These are phyloP conservation scores for Plemyria rubiginata DNA, from an alignment of 2,888 invertebrate genomes.

Conservation along the genomic window DNA sequence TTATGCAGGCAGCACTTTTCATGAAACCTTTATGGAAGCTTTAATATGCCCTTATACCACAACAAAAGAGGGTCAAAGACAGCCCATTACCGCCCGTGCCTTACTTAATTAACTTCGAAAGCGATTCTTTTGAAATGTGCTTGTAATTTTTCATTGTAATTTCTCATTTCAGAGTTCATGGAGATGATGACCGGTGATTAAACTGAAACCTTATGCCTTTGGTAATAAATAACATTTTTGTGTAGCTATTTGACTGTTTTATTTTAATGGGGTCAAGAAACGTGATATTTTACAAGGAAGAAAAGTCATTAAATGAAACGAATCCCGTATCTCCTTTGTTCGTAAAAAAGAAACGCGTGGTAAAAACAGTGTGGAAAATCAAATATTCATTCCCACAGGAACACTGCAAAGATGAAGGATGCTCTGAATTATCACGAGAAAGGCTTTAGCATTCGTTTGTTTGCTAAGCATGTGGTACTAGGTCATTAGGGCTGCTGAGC, in stretches of 20 bases:
- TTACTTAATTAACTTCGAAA: constrained; percentile 29
- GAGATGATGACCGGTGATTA: constrained; percentile 92
- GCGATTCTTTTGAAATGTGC: constrained; percentile 17
- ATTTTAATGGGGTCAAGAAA: constrained; percentile 16
- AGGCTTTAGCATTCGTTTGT: constrained; percentile 40
- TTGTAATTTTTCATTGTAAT: constrained; percentile 21
- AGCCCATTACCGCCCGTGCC: constrained; percentile 19
- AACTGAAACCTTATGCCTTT: constrained; percentile 41
- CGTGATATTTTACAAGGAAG: neutral
- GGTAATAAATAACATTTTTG: constrained; percentile 34
- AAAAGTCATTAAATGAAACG: neutral
- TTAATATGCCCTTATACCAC: neutral
- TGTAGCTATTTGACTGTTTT: constrained; percentile 24
- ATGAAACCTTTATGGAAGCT: neutral
- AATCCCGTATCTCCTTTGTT: neutral
- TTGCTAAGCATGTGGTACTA: constrained; percentile 12
- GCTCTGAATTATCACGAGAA: constrained; percentile 47
- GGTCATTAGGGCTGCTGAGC: constrained; percentile 9
- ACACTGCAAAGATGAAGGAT: constrained; percentile 32
- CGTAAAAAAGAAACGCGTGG: neutral
- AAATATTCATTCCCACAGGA: constrained; percentile 9
- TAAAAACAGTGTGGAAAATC: constrained; percentile 4
- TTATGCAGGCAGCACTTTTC: neutral
- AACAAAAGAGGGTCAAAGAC: constrained; percentile 28
- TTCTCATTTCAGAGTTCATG: constrained; percentile 88